Evolutionary conservation across 1,140 invertebrate genomes (phyloP).

Genomic region (Zaprionus kolodkinae): DNA sequence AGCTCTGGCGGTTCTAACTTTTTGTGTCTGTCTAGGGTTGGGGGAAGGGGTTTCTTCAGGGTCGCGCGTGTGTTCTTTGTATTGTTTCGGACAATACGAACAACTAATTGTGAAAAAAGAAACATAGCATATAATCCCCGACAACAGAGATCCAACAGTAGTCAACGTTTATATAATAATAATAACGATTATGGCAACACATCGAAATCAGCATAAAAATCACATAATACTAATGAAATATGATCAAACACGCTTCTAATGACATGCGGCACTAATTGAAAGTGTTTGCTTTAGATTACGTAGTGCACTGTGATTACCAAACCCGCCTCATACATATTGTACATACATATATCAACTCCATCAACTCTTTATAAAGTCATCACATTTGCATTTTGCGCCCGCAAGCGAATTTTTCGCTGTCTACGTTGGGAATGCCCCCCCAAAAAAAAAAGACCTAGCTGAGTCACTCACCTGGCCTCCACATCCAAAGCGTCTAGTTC

Average conservation of each 20-base stretch:
- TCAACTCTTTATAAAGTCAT: slow-evolving; percentile 22
- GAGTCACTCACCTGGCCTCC: slow-evolving; percentile 87
- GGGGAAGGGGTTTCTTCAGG: slow-evolving; percentile 5
- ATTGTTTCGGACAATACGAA: neutral
- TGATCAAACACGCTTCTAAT: slow-evolving; percentile 20
- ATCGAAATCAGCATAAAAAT: slow-evolving; percentile 30
- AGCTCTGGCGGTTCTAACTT: neutral
- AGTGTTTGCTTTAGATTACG: slow-evolving; percentile 17
- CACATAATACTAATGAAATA: slow-evolving; percentile 15
- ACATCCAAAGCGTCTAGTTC: slow-evolving; percentile 88
- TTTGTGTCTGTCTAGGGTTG: neutral
- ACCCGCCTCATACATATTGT: neutral
- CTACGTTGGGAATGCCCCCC: slow-evolving; percentile 40
- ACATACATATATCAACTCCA: slow-evolving; percentile 28
- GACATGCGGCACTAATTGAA: slow-evolving; percentile 25
- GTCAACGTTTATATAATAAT: neutral
- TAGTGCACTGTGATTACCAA: slow-evolving; percentile 18
- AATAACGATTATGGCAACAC: slow-evolving; percentile 18
- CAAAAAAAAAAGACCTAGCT: neutral
- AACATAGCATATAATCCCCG: neutral
- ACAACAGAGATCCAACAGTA: neutral
- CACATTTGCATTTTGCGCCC: slow-evolving; percentile 3
- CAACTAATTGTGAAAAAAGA: neutral
- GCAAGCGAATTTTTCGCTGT: neutral
- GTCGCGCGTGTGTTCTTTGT: neutral